phyloP scores from a whole-genome alignment of 2,113 vertebrate species.

The Uropsilus gracilis region DNA sequence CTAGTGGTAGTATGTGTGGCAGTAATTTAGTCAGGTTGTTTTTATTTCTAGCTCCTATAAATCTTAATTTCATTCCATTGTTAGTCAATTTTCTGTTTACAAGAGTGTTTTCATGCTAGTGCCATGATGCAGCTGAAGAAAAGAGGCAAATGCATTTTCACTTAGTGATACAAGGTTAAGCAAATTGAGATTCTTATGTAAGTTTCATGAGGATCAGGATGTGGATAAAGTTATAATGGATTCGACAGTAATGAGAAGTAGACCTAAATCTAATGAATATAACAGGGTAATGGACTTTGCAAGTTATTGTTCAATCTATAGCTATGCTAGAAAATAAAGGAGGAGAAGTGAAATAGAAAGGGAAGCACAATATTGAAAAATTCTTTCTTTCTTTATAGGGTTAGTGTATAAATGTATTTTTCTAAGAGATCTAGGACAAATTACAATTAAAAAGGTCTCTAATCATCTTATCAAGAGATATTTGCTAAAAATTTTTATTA shows the following conservation, averaged over 20 bases:
- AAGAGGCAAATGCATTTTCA: not conserved
- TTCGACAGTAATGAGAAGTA: not conserved
- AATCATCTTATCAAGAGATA: not conserved
- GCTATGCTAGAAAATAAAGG: not conserved
- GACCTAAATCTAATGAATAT: not conserved
- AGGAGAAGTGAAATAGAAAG: not conserved
- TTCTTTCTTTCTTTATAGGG: not conserved
- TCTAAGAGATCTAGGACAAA: not conserved
- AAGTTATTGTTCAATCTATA: not conserved
- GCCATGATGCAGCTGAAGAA: not conserved
- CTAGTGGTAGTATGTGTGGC: not conserved
- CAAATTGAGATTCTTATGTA: not conserved
- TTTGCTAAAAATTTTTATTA: not conserved
- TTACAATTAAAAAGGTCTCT: not conserved
- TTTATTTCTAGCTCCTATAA: not conserved
- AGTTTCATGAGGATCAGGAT: not conserved
- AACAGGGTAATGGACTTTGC: not conserved
- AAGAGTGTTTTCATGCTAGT: not conserved
- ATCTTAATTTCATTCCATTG: not conserved
- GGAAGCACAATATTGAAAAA: not conserved
- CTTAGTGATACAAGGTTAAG: not conserved
- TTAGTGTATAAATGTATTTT: not conserved
- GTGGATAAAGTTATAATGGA: not conserved
- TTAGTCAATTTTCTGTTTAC: not conserved
- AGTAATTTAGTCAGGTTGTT: not conserved